These are phyloP conservation scores for Peromyscus polionotus DNA, from an alignment of 2,113 vertebrate species.

Conservation along the genomic window DNA sequence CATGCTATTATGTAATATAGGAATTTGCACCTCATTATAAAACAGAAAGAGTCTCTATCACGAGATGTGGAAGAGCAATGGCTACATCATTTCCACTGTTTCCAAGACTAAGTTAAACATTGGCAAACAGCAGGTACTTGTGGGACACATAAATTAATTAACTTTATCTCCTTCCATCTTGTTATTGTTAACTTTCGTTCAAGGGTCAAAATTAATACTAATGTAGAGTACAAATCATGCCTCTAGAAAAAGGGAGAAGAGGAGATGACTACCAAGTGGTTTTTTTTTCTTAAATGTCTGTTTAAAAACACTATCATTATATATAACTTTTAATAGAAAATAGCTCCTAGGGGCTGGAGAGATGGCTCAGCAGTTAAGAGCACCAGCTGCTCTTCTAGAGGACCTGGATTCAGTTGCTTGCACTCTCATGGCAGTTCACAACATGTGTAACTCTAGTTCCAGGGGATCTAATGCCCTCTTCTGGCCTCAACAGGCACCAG, in stretches of 20 bases:
- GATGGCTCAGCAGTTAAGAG: background rate
- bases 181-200: slow-evolving; percentile 22
- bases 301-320: background rate
- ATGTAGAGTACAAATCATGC: slow-evolving; percentile 16
- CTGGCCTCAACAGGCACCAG: background rate
- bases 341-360: background rate
- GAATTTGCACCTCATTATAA: slow-evolving; percentile 18
- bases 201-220: background rate
- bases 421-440: background rate
- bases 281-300: background rate
- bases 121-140: slow-evolving; percentile 13
- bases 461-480: background rate
- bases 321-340: slow-evolving; percentile 30
- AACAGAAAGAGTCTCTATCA: background rate
- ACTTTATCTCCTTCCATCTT: background rate
- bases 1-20: background rate
- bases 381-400: background rate
- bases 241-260: background rate
- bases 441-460: background rate
- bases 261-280: background rate
- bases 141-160: background rate
- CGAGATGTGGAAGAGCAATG: background rate
- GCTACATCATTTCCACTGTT: background rate
- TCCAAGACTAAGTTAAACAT: slow-evolving; percentile 41
- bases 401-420: background rate